Conservation (phyloP, 2,113 vertebrate genomes). For the Columbina picui region DNA sequence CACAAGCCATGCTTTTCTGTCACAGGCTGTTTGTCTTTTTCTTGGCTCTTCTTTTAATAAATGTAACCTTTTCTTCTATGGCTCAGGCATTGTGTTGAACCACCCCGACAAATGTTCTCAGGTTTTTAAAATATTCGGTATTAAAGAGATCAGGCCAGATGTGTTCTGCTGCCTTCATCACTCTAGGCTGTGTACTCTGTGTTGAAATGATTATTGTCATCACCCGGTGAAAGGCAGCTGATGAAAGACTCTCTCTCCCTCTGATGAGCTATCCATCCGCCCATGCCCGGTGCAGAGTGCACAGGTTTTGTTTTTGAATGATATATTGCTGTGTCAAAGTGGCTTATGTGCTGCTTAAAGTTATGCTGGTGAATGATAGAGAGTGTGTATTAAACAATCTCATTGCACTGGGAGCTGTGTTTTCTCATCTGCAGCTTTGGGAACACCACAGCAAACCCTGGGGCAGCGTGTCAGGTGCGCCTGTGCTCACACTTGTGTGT, state of each 20-base stretch:
- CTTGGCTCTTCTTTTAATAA: constrained; percentile 33
- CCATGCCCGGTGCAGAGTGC: constrained; percentile 14
- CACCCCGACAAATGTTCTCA: constrained; percentile 17
- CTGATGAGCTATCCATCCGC: constrained; percentile 46
- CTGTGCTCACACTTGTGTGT: fast-evolving
- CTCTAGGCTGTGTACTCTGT: constrained; percentile 53
- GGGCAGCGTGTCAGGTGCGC: fast-evolving
- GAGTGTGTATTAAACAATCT: constrained; percentile 44
- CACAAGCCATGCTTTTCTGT: not conserved
- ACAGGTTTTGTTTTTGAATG: constrained; percentile 64
- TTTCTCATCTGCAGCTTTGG: constrained; percentile 7
- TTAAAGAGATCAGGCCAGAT: constrained; percentile 64
- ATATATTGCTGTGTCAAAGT: constrained; percentile 51
- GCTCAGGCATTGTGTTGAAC: constrained; percentile 13
- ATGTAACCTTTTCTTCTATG: constrained; percentile 4
- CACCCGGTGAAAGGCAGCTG: constrained; percentile 18
- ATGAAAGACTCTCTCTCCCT: constrained; percentile 36
- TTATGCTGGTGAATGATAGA: constrained; percentile 30
- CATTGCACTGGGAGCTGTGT: constrained; percentile 8
- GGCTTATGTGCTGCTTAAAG: constrained; percentile 65
- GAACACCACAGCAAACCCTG: not conserved
- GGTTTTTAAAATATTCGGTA: constrained; percentile 55
- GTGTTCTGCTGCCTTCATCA: constrained; percentile 47
- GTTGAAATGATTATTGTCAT: constrained; percentile 58
- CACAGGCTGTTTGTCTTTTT: constrained; percentile 7